These are phyloP conservation scores for Oncorhynchus keta DNA, from an alignment of 2,113 vertebrate species.

Conservation along the genomic window DNA sequence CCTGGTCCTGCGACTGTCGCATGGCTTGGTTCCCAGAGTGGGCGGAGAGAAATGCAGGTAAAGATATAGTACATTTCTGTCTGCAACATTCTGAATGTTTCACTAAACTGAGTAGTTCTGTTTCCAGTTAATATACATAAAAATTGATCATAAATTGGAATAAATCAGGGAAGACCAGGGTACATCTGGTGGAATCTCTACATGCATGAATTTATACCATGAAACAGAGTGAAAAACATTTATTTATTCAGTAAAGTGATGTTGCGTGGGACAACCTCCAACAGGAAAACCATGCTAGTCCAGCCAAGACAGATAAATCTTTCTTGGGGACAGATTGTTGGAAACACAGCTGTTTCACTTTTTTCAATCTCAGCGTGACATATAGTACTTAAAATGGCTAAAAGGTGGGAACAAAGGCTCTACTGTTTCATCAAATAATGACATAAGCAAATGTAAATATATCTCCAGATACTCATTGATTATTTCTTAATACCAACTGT, in stretches of 20 bases:
- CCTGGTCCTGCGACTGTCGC: slow-evolving; percentile 88
- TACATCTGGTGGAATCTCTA: slow-evolving; percentile 19
- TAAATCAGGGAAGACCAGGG: too few species aligned
- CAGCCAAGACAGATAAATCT: slow-evolving; percentile 28
- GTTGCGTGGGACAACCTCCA: slow-evolving; percentile 8
- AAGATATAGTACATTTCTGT: slow-evolving; percentile 5
- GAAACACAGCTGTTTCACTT: not conserved
- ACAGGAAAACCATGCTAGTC: slow-evolving; percentile 4
- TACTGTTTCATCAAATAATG: too few species aligned
- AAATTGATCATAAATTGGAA: too few species aligned
- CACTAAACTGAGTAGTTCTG: too few species aligned
- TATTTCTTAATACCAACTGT: too few species aligned
- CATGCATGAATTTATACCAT: not conserved
- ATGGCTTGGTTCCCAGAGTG: slow-evolving; percentile 80
- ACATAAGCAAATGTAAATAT: too few species aligned
- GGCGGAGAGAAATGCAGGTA: slow-evolving; percentile 79
- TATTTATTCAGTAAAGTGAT: slow-evolving; percentile 8
- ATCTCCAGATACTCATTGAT: too few species aligned
- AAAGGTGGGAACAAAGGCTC: not conserved
- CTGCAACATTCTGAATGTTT: not conserved
- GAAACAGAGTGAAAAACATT: not conserved
- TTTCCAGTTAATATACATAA: too few species aligned
- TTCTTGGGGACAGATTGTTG: not conserved
- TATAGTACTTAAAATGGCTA: not conserved
- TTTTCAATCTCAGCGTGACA: slow-evolving; percentile 5